Evolutionary conservation across 2,888 invertebrate species (phyloP), one percentile per base, ranked within the genome.

Genomic region (Clistopyga incitator): DNA sequence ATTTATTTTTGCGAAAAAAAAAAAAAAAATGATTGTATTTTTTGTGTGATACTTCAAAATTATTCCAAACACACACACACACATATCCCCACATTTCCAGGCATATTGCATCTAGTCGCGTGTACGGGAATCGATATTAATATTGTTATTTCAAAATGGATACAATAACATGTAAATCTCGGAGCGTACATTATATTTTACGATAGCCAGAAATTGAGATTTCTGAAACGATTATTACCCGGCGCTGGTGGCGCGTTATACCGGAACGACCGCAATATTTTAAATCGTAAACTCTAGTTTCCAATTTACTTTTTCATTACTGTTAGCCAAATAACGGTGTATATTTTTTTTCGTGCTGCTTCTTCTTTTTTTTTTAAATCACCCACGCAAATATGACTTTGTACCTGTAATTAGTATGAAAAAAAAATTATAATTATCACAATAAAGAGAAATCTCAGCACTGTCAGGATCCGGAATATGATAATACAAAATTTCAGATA

Each of bases 211-310:
- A 87, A 89, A 90, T 90, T 87, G 89, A 88, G 88, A 88, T 89
- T 90, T 87, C 90, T 87, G 89, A 89, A 90, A 90, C 90, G 90
- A 90, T 89, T 89, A 89, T 89, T 84, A 87, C 45, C 56, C 52
- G 6, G 13, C 50, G 23, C 29, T 25, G 18, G n/a, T 23, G 50
- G 29, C 42, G 75, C 80, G 80, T 68, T 61, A 68, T 70, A 72
- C 54, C 78, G 76, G 65, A 54, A 82, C 82, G 78, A 78, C 70
- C 75, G 78, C 70, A 70, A 78, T 82, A 82, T 82, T 82, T 82
- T 64, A 75, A 78, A 82, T 72, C 78, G 82, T 82, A 82, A 78
- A 82, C 42, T 70, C 70, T 61, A 42, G 50, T 65, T 79, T 64
- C 75, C 75, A 74, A 65, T 78, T 84, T 59, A 42, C 79, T 68